Percentiles rank a stretch among this genome's conserved stretches.
These are phyloP conservation scores for Petrocephalus sullivani DNA, from an alignment of 2,797 vertebrate species.

Conservation along the genomic window DNA sequence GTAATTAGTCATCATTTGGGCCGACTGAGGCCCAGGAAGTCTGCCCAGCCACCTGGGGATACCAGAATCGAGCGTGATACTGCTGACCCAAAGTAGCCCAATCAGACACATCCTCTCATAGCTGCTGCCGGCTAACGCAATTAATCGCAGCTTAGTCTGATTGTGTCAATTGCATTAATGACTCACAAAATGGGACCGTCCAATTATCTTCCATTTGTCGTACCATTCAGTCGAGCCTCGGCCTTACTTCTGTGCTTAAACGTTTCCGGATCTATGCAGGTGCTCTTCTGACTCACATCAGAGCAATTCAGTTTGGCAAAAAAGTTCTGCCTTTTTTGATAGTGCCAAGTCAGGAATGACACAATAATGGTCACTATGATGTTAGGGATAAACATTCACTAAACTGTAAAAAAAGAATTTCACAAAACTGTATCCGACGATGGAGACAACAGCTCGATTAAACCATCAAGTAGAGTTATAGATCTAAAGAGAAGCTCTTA, in stretches of 20 bases:
- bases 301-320: conserved; percentile 11
- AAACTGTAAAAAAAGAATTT: background rate
- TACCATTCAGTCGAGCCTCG: background rate
- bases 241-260: background rate
- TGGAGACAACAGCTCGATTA: background rate
- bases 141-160: conserved; percentile 34
- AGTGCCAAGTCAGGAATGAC: conserved; percentile 18
- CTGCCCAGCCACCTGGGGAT: background rate
- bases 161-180: conserved; percentile 50
- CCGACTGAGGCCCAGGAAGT: background rate
- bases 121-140: conserved; percentile 60
- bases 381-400: background rate
- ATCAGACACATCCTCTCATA: conserved; percentile 66
- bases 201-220: background rate
- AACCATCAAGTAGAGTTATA: background rate
- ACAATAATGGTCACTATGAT: background rate
- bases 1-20: background rate
- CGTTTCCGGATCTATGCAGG: background rate
- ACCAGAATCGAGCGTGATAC: background rate
- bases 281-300: background rate
- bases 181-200: conserved; percentile 35
- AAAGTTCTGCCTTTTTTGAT: conserved; percentile 25
- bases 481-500: background rate
- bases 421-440: background rate
- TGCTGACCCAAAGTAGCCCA: conserved; percentile 51